Conservation (phyloP, 2,888 invertebrate species). For the Boloria selene region DNA sequence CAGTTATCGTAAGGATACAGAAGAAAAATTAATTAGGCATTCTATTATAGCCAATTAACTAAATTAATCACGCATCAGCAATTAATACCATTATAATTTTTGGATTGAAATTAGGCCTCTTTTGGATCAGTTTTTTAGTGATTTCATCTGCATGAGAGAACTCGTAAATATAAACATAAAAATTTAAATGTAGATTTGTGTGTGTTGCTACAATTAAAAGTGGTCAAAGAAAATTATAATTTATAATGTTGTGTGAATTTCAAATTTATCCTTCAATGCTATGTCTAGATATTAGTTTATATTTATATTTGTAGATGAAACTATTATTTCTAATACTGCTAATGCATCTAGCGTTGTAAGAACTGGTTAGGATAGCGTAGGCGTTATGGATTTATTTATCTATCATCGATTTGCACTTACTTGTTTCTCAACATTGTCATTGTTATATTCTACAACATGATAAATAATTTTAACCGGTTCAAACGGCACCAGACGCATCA, state of each 20-base stretch:
- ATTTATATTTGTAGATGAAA: no score
- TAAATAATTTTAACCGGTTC: background rate
- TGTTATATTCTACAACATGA: constrained; percentile 4
- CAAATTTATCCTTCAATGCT: background rate
- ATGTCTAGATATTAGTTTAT: background rate
- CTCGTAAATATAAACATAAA: no score
- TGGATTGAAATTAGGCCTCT: background rate
- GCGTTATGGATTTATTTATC: constrained; percentile 31
- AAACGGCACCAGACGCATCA: background rate
- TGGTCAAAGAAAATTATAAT: no score
- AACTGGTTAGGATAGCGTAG: constrained; percentile 19
- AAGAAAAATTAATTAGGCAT: constrained; percentile 36
- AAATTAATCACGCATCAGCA: constrained; percentile 22
- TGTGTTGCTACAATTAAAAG: no score
- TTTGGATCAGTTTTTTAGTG: background rate
- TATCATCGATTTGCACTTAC: constrained; percentile 17
- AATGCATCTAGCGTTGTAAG: constrained; percentile 5
- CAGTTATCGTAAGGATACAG: constrained; percentile 28
- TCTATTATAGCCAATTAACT: constrained; percentile 31
- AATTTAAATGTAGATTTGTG: no score
- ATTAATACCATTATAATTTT: constrained; percentile 19
- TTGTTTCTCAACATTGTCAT: constrained; percentile 18
- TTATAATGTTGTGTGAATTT: no score
- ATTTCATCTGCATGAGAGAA: background rate
- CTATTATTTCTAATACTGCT: constrained; percentile 13